Base-by-base conservation (phyloP, 2,888 invertebrate species). In the Diloba caeruleocephala region DNA sequence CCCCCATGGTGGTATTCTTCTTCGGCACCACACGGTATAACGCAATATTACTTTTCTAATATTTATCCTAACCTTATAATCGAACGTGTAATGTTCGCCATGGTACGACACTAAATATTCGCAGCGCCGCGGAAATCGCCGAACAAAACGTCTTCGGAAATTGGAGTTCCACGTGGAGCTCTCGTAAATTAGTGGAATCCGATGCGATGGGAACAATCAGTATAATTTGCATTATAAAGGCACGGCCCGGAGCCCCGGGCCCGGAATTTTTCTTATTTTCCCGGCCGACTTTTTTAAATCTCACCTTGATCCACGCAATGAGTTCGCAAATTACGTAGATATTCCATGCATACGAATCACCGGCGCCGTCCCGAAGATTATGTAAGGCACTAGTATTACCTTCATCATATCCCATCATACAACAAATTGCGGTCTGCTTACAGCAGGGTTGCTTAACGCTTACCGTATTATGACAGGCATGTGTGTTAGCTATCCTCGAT, bases 321-420 rank as follows among this genome's bases (percentile, higher is more conserved):
- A 85, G 80, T 79, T 82, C 79, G 79, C 84, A 86, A 87, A 88
- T 87, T 81, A 87, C 77, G 56, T 77, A 74, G 81, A 81, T 82
- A 82, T 81, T 81, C 84, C 58, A 84, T 85, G 88, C 87, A 88
- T 88, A 87, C 81, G 78, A 87, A 88, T 86, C 52, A 74, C 23
- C 14, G 14, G 6, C 39, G 13, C 2, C 19, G 1, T n/a, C 17
- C n/a, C 12, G 12, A 4, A 21, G 3, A 8, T 9, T 14, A 10
- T 9, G 14, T 8, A 0, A 15, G 1, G 1, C 28, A 26, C 7
- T 14, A 1, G 7, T 14, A 26, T 7, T 23, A 19, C 39, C 39
- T n/a, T 8, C 39, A 9, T 19, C 19, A 14, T 28, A 1, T 32
- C 13, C 12, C 21, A 6, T 32, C 36, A 13, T 8, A 17, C 10